Base-by-base conservation (phyloP, 2,888 invertebrate genomes). In the Morpho achilles region DNA sequence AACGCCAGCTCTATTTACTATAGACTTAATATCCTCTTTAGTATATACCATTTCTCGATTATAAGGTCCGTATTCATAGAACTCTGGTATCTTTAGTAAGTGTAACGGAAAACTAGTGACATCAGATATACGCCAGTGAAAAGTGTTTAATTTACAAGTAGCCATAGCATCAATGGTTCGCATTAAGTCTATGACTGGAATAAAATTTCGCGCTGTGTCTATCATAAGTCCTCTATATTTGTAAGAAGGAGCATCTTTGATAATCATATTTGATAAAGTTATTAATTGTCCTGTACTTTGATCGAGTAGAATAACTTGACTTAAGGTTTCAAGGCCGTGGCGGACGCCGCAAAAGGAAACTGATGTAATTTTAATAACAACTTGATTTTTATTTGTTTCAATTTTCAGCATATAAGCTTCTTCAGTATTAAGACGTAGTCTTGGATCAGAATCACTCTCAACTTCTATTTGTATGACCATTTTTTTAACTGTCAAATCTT, bases 101-200 rank as follows among this genome's bases (percentile, higher is more conserved):
- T 95, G 92, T 72, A 96, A 94, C 0, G 98, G 97, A 80, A 98
- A 98, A 69, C 97, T 97, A 72, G 97, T 96, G 0, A 96, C 95
- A 76, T 98, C 98, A 0, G 95, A 94, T 51, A 96, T 92, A 69
- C 96, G 95, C 98, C 98, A 98, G 77, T 98, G 98, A 70, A 98
- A 95, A 0, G 96, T 96, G 79, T 98, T 98, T 42, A 98, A 82
- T 82, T 98, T 98, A 58, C 94, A 94, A 55, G 94, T 93, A 0
- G 96, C 93, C 98, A 98, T 97, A 3, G 94, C 97, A 52, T 96
- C 94, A 68, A 98, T 80, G 2, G 95, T 94, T 39, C 93, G 92
- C 74, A 94, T 93, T 53, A 96, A 87, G 66, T 94, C 91, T 40
- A 92, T 91, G 5, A 96, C 85, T 2, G 95, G 94, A 69, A 98